A percentile compares a stretch with the other conserved stretches of the same genome.
Conservation (phyloP, 1,140 invertebrate species). For the Hycleus cichorii region DNA sequence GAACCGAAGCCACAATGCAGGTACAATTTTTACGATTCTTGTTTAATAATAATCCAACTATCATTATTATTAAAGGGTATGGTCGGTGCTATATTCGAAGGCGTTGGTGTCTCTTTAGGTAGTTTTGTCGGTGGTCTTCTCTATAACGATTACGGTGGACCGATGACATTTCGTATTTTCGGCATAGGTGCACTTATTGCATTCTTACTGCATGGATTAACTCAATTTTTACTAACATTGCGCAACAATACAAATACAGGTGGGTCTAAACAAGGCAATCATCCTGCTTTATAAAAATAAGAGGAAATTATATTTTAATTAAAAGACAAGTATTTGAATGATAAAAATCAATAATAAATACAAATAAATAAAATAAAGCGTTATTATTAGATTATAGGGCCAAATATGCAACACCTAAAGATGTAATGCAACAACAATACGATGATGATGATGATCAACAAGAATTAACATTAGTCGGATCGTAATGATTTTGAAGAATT, state of each 20-base stretch:
- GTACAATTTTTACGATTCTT: constrained; percentile 35
- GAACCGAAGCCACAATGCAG: constrained; percentile 79
- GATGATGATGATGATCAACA: constrained; percentile 32
- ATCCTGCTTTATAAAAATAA: background rate
- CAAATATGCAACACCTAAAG: constrained; percentile 15
- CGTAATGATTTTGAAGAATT: background rate
- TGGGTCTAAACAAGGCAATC: constrained; percentile 1
- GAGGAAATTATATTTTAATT: background rate
- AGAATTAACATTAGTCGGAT: constrained; percentile 23
- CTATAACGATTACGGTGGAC: constrained; percentile 53
- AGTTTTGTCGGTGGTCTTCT: constrained; percentile 66
- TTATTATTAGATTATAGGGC: constrained; percentile 17
- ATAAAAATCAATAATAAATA: too few relatives aligned
- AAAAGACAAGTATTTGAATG: background rate
- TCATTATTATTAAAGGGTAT: constrained; percentile 53
- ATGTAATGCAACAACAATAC: constrained; percentile 5
- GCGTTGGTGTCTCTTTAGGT: constrained; percentile 69
- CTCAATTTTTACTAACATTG: constrained; percentile 39
- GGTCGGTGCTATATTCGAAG: constrained; percentile 79
- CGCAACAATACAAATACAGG: constrained; percentile 13
- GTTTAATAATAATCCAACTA: background rate
- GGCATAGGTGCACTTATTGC: constrained; percentile 58
- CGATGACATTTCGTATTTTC: constrained; percentile 61
- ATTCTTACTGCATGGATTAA: constrained; percentile 52
- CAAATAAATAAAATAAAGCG: background rate